These are phyloP conservation scores for Serilophus lunatus DNA, from an alignment of 2,113 vertebrate genomes.

Conservation along the genomic window DNA sequence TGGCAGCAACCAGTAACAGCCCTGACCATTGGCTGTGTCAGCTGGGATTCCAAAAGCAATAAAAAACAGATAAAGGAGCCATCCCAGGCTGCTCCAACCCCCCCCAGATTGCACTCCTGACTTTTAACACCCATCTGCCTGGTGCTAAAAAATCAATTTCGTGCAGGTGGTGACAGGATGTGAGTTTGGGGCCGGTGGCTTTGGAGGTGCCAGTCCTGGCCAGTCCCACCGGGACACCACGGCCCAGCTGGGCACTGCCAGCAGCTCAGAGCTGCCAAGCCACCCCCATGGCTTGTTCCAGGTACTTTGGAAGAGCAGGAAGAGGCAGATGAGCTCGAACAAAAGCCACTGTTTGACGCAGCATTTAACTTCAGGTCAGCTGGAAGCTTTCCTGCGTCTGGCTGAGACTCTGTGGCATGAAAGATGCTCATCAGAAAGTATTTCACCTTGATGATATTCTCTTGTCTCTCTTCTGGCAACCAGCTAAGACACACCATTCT, in stretches of 20 bases:
- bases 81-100: neutral
- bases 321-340: neutral
- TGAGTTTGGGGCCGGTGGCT: neutral
- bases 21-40: fast-evolving
- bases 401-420: neutral
- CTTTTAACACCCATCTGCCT: neutral
- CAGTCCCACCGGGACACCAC: neutral
- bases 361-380: neutral
- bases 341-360: neutral
- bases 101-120: neutral
- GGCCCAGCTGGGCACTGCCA: neutral
- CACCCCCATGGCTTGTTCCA: neutral
- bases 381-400: neutral
- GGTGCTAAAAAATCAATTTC: neutral
- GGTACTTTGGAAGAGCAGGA: neutral
- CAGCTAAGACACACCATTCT: neutral
- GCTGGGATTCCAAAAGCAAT: neutral
- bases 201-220: neutral
- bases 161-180: neutral
- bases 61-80: neutral
- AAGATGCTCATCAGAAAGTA: neutral
- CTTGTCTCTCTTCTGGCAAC: neutral
- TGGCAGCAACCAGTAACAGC: neutral
- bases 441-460: conserved; percentile 4
- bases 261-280: neutral